Conservation (phyloP, 2,113 vertebrate species). For the Ammospiza caudacuta region DNA sequence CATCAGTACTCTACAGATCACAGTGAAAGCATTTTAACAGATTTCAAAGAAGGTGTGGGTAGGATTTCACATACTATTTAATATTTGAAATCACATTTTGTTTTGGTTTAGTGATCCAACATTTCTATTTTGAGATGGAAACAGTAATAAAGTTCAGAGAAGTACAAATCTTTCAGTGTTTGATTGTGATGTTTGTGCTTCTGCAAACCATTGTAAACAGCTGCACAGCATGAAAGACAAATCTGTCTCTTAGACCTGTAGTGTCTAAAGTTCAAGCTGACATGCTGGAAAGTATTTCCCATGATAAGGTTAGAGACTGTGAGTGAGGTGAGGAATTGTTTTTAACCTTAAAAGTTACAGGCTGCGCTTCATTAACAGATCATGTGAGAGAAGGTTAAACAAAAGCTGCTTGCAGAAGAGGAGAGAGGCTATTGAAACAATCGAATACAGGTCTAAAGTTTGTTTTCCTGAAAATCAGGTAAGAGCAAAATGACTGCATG, state of each 20-base stretch:
- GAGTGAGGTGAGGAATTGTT: conserved; percentile 33
- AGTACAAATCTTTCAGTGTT: background rate
- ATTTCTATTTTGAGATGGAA: background rate
- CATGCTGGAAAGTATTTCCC: conserved; percentile 34
- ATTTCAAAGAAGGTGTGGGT: background rate
- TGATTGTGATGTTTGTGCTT: background rate
- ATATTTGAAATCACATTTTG: background rate
- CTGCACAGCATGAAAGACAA: background rate
- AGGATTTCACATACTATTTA: background rate
- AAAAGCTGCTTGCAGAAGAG: conserved; percentile 16
- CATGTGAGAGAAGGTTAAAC: conserved; percentile 55
- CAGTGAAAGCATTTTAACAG: background rate
- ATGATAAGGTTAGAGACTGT: conserved; percentile 3
- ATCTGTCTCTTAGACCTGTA: background rate
- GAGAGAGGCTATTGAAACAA: conserved; percentile 1
- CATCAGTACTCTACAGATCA: background rate
- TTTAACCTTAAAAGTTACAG: conserved; percentile 46
- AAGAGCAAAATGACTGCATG: background rate
- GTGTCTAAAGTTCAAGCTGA: conserved; percentile 53
- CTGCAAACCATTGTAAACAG: background rate
- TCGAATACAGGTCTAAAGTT: background rate
- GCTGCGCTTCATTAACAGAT: conserved; percentile 49
- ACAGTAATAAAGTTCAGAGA: background rate
- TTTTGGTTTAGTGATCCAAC: background rate
- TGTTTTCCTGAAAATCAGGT: conserved; percentile 27